phyloP scores from a whole-genome alignment of 2,888 invertebrate genomes.

The Mimumesa dahlbomi region DNA sequence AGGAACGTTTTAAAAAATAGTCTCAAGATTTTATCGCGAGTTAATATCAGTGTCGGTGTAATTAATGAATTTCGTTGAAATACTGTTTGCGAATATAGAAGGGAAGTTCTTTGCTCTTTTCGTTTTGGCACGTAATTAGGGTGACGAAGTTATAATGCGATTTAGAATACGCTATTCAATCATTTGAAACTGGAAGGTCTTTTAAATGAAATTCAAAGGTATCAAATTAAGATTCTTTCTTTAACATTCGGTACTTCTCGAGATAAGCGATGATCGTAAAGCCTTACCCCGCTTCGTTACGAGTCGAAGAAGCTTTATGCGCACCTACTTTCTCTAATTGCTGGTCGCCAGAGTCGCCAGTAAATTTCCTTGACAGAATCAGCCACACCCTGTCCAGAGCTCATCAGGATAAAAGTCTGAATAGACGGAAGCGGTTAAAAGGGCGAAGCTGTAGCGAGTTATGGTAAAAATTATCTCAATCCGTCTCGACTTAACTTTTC shows the following conservation, averaged over 20 bases:
- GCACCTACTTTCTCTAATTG: conserved; percentile 66
- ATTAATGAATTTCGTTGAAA: too few species aligned
- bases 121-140: conserved; percentile 28
- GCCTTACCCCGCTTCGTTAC: conserved; percentile 45
- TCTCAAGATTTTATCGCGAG: too few species aligned
- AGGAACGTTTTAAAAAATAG: too few species aligned
- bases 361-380: conserved; percentile 67
- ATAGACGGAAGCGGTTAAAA: conserved; percentile 47
- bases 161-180: conserved; percentile 18
- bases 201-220: conserved; percentile 48
- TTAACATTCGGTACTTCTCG: conserved; percentile 37
- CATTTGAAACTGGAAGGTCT: conserved; percentile 32
- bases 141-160: conserved; percentile 38
- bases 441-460: conserved; percentile 40
- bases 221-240: conserved; percentile 46
- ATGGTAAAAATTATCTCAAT: conserved; percentile 55
- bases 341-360: conserved; percentile 59
- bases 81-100: too few species aligned
- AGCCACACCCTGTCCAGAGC: conserved; percentile 62
- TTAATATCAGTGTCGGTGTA: too few species aligned
- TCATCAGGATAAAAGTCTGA: conserved; percentile 69
- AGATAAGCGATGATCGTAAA: conserved; percentile 52
- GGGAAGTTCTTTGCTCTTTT: too few species aligned
- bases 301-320: conserved; percentile 61
- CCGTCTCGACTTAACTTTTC: background rate